Conservation (phyloP, 2,888 invertebrate genomes). For the Trachelus troglodyta region DNA sequence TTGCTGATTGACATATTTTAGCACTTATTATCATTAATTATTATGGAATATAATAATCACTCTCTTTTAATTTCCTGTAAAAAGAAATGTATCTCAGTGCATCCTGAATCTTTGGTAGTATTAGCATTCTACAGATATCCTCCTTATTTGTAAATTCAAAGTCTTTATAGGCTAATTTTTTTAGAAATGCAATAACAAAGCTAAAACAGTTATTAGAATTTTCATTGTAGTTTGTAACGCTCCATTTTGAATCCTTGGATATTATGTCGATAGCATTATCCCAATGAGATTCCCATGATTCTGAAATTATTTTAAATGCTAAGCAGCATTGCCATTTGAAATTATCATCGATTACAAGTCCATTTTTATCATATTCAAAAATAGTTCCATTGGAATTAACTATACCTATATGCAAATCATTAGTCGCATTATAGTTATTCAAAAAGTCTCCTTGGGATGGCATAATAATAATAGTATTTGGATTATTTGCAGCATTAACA, state of each 20-base stretch:
- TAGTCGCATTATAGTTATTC: slow-evolving; percentile 83
- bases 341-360: slow-evolving; percentile 68
- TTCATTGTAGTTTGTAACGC: slow-evolving; percentile 78
- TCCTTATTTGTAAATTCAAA: slow-evolving; percentile 49
- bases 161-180: slow-evolving; percentile 73
- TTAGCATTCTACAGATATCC: slow-evolving; percentile 81
- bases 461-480: slow-evolving; percentile 85
- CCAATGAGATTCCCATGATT: slow-evolving; percentile 57
- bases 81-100: slow-evolving; percentile 88
- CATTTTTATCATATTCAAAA: slow-evolving; percentile 86
- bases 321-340: slow-evolving; percentile 53
- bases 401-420: slow-evolving; percentile 91
- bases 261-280: slow-evolving; percentile 57
- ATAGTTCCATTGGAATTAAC: slow-evolving; percentile 84
- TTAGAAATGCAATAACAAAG: slow-evolving; percentile 85
- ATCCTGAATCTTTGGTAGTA: slow-evolving; percentile 83
- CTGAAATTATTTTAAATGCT: slow-evolving; percentile 43
- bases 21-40: slow-evolving; percentile 7
- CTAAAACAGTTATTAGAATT: slow-evolving; percentile 86
- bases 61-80: slow-evolving; percentile 77
- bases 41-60: slow-evolving; percentile 45
- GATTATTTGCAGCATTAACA: slow-evolving; percentile 81
- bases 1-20: slow-evolving; percentile 23
- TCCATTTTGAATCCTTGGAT: slow-evolving; percentile 74
- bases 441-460: slow-evolving; percentile 91